A percentile compares a stretch with the other conserved stretches of the same genome.
These are phyloP conservation scores for Rhabdornis inornatus DNA, from an alignment of 2,113 vertebrate species.

Conservation along the genomic window DNA sequence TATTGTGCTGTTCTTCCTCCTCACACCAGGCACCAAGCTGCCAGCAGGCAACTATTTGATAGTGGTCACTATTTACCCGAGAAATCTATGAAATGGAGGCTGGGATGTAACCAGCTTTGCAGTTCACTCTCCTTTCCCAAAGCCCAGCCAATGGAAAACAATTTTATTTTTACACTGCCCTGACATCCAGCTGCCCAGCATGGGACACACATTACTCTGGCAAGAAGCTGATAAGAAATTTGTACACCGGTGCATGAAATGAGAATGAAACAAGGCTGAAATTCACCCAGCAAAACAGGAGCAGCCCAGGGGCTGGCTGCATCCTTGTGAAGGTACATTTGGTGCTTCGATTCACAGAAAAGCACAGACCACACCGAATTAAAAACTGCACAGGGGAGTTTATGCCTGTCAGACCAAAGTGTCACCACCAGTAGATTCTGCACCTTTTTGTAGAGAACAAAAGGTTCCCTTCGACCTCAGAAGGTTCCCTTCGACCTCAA, in stretches of 20 bases:
- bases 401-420: not conserved
- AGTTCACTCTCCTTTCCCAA: not conserved
- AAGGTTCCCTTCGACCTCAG: not conserved
- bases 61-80: not conserved
- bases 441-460: not conserved
- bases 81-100: not conserved
- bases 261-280: constrained; percentile 15
- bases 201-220: not conserved
- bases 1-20: not conserved
- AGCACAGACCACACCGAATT: not conserved
- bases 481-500: not conserved
- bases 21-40: not conserved
- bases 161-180: not conserved
- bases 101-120: not conserved
- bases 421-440: not conserved
- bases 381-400: not conserved
- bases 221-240: constrained; percentile 23
- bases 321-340: not conserved
- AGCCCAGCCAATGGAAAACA: not conserved
- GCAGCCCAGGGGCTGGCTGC: not conserved
- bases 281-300: not conserved
- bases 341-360: not conserved
- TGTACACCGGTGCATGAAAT: constrained; percentile 16
- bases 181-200: not conserved
- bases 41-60: not conserved